Evolutionary conservation across 2,113 vertebrate genomes (phyloP), one percentile per base, ranked within the genome.

Genomic region (Alethe diademata): DNA sequence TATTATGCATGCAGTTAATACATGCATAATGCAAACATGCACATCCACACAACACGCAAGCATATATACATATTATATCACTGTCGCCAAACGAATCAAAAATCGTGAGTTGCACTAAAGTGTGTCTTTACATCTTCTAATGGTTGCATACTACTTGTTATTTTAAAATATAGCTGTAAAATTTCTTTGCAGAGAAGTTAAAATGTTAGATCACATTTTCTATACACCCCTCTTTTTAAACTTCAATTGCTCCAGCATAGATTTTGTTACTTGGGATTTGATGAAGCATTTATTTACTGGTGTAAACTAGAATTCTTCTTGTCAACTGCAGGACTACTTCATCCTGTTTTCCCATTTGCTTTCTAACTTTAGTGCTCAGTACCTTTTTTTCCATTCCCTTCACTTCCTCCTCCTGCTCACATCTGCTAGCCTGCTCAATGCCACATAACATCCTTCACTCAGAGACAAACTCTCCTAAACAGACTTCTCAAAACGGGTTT

Each of bases 1-100:
- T 88, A 88, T 95, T 92, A 88, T 93, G 78, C 86, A 86, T 78
- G 85, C 67, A 76, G 78, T 83, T 96, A 94, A 93, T 78, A 45
- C 83, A 93, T 87, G 83, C 89, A 90, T 94, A 92, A 94, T 90
- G 64, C 74, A 94, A 87, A 82, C 58, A 88, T 40, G 62, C 31
- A 62, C 45, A 85, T 42, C 81, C 87, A 73, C 51, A 45, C n/a
- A 88, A 76, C 73, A 83, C 73, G 54, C 25, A 86, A 76, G 67
- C 65, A 51, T 92, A 91, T 76, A 87, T 74, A 90, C 61, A 72
- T 74, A 87, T 83, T 75, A 88, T 42, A 83, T 36, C 82, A 24
- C 58, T 76, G 90, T 84, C 16, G 4, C 43, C 6, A 48, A 88
- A 79, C 70, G 48, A 74, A 67, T 48, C 0, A 72, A 89, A 47